Base-by-base conservation (phyloP, 2,113 vertebrate genomes). In the Bungarus multicinctus region DNA sequence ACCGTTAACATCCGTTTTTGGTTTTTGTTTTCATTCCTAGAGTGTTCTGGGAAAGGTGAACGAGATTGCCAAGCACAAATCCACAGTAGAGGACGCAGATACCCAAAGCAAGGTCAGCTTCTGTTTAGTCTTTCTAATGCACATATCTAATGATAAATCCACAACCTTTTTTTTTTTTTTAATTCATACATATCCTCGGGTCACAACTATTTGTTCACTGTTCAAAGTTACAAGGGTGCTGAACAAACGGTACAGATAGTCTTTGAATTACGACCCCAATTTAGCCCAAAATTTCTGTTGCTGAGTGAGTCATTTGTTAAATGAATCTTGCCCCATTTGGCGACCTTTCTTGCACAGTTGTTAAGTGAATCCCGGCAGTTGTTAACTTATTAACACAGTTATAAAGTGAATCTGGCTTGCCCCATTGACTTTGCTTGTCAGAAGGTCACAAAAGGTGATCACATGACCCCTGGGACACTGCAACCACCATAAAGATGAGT, bases 11-110 rank as follows among this genome's bases (percentile, higher is more conserved):
- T 3, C 57, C 7, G 53, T 11, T 88, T n/a, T 93, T 91, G 23
- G 9, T 57, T 7, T 57, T 18, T 43, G 5, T 58, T 60, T 60
- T 9, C 54, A 47, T 52, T 93, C 60, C 60, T 96, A 99, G 99
- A 99, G 99, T 30, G 98, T 99, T 92, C 97, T 99, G 91, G 99
- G 98, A 25, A 99, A 99, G 94, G 98, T 99, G 98, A 99, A 99
- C 85, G 99, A 99, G 96, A 99, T 99, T 0, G 99, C 99, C 90
- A 99, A 99, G 96, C 98, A 99, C 97, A 99, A 99, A 97, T 95
- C 98, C n/a, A 97, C 98, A 0, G 98, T 99, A 93, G 99, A 99
- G 95, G 99, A 99, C 0, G 99, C 99, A 2, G 99, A 99, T 57
- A 99, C 98, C 30, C 98, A 99, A 96, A 99, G 97, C 97, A 99